Conservation (phyloP, 2,888 invertebrate species). For the Neocrepidodera transversa region DNA sequence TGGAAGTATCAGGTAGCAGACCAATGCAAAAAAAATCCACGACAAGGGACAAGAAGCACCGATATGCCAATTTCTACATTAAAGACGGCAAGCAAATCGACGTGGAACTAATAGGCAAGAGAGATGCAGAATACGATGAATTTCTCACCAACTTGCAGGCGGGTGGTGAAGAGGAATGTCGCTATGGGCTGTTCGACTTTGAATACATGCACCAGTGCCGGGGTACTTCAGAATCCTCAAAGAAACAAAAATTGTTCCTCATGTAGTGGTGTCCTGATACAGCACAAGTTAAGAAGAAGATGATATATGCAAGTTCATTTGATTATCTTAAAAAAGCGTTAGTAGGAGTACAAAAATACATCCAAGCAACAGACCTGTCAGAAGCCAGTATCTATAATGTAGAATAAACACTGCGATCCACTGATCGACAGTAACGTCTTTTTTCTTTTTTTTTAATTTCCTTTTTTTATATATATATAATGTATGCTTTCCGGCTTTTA, state of each 20-base stretch:
- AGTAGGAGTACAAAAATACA: constrained; percentile 96
- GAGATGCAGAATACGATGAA: constrained; percentile 91
- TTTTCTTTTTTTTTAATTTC: constrained; percentile 22
- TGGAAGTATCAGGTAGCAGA: too few species aligned
- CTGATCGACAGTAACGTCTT: constrained; percentile 82
- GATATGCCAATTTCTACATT: constrained; percentile 96
- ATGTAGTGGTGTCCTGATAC: constrained; percentile 99
- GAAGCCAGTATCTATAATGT: constrained; percentile 94
- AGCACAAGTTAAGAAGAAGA: constrained; percentile 90
- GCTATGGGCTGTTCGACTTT: constrained; percentile 98
- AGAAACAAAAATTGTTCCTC: constrained; percentile 97
- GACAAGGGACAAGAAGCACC: constrained; percentile 96
- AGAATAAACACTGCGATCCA: constrained; percentile 92
- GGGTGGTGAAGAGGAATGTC: constrained; percentile 93
- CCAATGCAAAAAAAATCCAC: constrained; percentile 95
- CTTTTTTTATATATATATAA: too few species aligned
- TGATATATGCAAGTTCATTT: constrained; percentile 91
- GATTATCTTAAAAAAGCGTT: constrained; percentile 97
- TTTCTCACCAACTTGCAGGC: constrained; percentile 93
- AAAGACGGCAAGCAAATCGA: constrained; percentile 96
- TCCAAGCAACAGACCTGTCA: constrained; percentile 94
- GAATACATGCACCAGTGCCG: constrained; percentile 98
- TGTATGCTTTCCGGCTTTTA: too few species aligned
- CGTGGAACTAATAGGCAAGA: constrained; percentile 89
- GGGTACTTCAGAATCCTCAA: constrained; percentile 95